A percentile compares a stretch with the other conserved stretches of the same genome.
phyloP scores from a whole-genome alignment of 2,888 invertebrate genomes.

The Calephelis perditalis region DNA sequence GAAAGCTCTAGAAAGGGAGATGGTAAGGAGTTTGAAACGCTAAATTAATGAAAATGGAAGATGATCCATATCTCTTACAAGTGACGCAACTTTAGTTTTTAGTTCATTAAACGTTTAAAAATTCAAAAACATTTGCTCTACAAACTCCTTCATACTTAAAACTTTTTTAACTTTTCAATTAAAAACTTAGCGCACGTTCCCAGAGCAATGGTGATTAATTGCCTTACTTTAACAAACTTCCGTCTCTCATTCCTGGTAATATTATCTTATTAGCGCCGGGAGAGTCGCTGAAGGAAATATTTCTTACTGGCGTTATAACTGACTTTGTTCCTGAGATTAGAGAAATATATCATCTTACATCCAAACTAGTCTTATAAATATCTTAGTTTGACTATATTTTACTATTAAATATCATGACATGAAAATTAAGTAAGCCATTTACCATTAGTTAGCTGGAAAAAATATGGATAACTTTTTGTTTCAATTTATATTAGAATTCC shows the following conservation, averaged over 20 bases:
- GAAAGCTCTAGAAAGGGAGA: no score
- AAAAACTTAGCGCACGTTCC: constrained; percentile 24
- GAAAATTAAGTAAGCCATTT: no score
- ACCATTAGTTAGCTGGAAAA: no score
- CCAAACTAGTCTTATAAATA: no score
- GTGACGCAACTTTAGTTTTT: background rate
- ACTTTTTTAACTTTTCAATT: constrained; percentile 26
- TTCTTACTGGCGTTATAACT: background rate
- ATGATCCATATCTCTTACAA: no score
- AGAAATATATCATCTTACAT: background rate
- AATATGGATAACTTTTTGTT: no score
- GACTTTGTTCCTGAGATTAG: background rate
- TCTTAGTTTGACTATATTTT: no score
- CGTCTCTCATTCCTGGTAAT: constrained; percentile 25
- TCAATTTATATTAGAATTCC: no score
- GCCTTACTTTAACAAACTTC: constrained; percentile 26
- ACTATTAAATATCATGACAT: no score
- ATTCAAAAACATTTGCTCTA: background rate
- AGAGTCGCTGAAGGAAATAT: constrained; percentile 1
- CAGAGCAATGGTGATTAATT: constrained; percentile 27
- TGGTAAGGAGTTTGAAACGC: no score
- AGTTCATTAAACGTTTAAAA: background rate
- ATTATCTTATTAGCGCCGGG: constrained; percentile 22
- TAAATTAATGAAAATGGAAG: no score
- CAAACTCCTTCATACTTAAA: constrained; percentile 11